A percentile compares a stretch with the other conserved stretches of the same genome.
These are phyloP conservation scores for Urocitellus parryii DNA, from an alignment of 2,113 vertebrate species.

Conservation along the genomic window DNA sequence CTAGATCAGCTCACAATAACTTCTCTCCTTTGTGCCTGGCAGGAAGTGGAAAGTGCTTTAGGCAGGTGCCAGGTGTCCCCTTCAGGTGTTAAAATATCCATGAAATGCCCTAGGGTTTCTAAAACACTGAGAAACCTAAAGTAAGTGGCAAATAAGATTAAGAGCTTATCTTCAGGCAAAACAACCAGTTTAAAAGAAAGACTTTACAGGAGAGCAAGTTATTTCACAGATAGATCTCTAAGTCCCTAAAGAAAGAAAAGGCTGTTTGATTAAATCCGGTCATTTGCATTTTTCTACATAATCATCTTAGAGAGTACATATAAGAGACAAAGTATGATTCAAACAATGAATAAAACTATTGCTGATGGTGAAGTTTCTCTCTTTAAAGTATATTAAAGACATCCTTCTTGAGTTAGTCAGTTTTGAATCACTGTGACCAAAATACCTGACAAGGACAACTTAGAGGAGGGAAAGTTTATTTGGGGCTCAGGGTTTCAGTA, in stretches of 20 bases:
- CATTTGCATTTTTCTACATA: constrained; percentile 58
- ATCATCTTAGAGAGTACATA: constrained; percentile 40
- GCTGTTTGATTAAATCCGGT: constrained; percentile 55
- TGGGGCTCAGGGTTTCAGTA: no score
- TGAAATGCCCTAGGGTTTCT: constrained; percentile 35
- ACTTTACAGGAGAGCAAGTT: constrained; percentile 49
- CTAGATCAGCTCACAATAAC: background rate
- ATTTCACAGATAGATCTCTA: constrained; percentile 28
- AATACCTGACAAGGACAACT: no score
- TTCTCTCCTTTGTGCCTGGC: constrained; percentile 41
- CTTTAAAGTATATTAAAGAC: background rate
- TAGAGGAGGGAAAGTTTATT: no score
- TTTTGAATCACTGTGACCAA: no score
- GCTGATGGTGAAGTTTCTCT: background rate
- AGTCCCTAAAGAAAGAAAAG: constrained; percentile 61
- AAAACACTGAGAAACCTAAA: constrained; percentile 64
- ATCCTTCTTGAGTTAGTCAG: background rate
- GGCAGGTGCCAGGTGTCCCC: constrained; percentile 68
- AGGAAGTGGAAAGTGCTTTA: constrained; percentile 64
- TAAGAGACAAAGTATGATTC: constrained; percentile 54
- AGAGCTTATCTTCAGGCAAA: constrained; percentile 66
- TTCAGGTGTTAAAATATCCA: constrained; percentile 67
- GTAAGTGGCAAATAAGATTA: constrained; percentile 62
- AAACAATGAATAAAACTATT: constrained; percentile 27
- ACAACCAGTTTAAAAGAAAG: constrained; percentile 61